phyloP scores from a whole-genome alignment of 2,888 invertebrate species.

The Pristionchus maxplancki region DNA sequence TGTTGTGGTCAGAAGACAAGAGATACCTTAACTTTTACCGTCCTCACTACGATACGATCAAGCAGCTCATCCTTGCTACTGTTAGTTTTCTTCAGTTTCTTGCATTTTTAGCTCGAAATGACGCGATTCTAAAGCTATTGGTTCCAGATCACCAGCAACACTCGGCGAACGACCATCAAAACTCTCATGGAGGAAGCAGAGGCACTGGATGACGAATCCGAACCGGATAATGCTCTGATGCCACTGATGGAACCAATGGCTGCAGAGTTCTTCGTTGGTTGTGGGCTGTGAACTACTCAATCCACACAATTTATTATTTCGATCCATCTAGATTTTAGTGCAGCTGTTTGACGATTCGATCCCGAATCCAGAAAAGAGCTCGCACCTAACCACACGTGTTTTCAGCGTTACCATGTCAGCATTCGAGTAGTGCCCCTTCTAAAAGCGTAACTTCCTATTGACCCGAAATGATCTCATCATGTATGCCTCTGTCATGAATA shows the following conservation, averaged over 20 bases:
- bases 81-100: too few species aligned
- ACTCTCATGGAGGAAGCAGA: not conserved
- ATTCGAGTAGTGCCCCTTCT: not conserved
- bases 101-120: too few species aligned
- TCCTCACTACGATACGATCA: not conserved
- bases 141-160: not conserved
- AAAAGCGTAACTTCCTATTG: not conserved
- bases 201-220: not conserved
- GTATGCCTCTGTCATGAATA: not conserved
- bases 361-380: not conserved
- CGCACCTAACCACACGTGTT: not conserved
- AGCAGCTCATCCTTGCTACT: not conserved
- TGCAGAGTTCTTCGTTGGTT: not conserved
- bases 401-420: not conserved
- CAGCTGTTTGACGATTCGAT: too few species aligned
- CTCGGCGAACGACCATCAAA: not conserved
- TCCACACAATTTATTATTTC: not conserved
- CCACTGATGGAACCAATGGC: conserved; percentile 23
- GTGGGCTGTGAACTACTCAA: not conserved
- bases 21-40: not conserved
- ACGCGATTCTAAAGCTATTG: not conserved
- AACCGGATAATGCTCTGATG: not conserved
- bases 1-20: not conserved
- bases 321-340: not conserved
- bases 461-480: not conserved